These are phyloP conservation scores for Mormyrus iriodes DNA, from an alignment of 2,113 vertebrate species.

Conservation along the genomic window DNA sequence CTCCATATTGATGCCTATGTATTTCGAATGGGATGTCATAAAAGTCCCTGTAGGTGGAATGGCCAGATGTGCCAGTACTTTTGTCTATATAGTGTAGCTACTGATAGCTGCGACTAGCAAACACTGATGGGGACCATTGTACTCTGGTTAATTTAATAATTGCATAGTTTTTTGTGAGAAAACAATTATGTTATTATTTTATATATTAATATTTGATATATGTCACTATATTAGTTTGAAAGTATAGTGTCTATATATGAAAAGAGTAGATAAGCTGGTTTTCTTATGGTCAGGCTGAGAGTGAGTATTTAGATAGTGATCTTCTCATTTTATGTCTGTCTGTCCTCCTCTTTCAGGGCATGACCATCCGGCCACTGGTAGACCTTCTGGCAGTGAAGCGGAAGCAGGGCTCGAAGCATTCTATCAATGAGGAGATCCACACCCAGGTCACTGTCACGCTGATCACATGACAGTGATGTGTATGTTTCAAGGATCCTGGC, in stretches of 20 bases:
- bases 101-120: background rate
- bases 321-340: too few species aligned
- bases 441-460: slow-evolving; percentile 64
- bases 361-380: slow-evolving; percentile 95
- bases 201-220: too few species aligned
- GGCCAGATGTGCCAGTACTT: background rate
- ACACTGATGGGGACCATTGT: background rate
- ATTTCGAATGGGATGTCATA: too few species aligned
- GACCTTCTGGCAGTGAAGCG: slow-evolving; percentile 96
- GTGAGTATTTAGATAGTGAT: background rate
- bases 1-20: background rate
- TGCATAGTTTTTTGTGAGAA: background rate
- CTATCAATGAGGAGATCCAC: slow-evolving; percentile 97
- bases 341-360: slow-evolving; percentile 65
- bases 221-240: background rate
- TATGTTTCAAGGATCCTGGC: background rate
- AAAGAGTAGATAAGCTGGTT: background rate
- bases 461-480: background rate
- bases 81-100: too few species aligned
- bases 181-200: background rate
- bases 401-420: slow-evolving; percentile 88
- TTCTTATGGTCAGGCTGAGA: background rate
- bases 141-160: background rate
- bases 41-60: background rate
- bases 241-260: background rate